Evolutionary conservation across 2,888 invertebrate genomes (phyloP), one percentile per base, ranked within the genome.

Genomic region (Xestia c-nigrum): DNA sequence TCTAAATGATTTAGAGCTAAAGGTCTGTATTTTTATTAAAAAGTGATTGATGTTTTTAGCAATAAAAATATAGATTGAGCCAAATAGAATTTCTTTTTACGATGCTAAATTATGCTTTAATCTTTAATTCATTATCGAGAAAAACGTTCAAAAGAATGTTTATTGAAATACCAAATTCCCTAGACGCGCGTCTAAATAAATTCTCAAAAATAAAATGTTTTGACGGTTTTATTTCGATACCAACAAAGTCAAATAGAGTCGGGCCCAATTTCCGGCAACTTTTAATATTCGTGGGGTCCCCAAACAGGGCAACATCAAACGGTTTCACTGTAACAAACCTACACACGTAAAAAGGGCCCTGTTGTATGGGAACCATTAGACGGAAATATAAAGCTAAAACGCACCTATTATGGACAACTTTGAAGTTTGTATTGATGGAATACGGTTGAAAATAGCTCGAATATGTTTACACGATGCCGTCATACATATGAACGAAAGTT

Each of bases 251-350:
- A 61, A 79, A 21, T 77, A 38, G 47, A 72, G 38, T 59, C 24
- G 52, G 67, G 9, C 47, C 73, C 67, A 78, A 84, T 83, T 85
- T 72, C 76, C 67, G 66, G 72, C 67, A 76, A 74, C 72, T 82
- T 74, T 79, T 82, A 72, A 84, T 82, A 85, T 82, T 77, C 78
- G 74, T 71, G 57, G 75, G 70, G 72, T 78, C 61, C 63, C 55
- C 81, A 78, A 79, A 76, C 82, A 78, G 57, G 16, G 74, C 50
- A 52, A 81, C 87, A 81, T 87, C 84, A 87, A 87, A 87, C 82
- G 61, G 55, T 31, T 43, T 64, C 9, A 24, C 38, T 74, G 38
- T 50, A 64, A 75, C 59, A 72, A 40, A 64, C 43, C n/a, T 43
- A 43, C 19, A 73, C 43, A 59, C 31, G 43, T 68, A 71, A 59